Evolutionary conservation across 2,888 invertebrate species (phyloP).

Genomic region (Diogma glabrata): DNA sequence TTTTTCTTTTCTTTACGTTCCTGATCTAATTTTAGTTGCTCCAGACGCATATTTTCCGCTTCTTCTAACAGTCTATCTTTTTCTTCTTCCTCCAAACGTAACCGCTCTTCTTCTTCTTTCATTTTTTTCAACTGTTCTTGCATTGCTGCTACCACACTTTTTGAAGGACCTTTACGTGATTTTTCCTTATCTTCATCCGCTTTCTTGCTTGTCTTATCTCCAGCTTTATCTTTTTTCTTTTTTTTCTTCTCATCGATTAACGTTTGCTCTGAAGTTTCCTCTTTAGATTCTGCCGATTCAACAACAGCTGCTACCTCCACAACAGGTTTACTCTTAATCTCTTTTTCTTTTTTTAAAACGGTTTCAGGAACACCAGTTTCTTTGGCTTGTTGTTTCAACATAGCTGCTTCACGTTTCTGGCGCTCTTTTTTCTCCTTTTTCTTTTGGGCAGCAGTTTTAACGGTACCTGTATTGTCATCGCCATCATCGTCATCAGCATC

Average conservation of each 20-base stretch:
- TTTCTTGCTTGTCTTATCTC: constrained; percentile 37
- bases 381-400: constrained; percentile 25
- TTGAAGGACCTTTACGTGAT: constrained; percentile 59
- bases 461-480: constrained; percentile 45
- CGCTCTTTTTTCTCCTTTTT: constrained; percentile 82
- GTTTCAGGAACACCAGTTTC: constrained; percentile 41
- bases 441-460: constrained; percentile 77
- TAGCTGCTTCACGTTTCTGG: constrained; percentile 56
- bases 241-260: constrained; percentile 48
- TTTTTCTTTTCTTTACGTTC: constrained; percentile 82
- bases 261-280: constrained; percentile 40
- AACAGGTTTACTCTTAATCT: too few species aligned
- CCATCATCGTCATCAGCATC: too few species aligned
- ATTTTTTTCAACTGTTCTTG: constrained; percentile 80
- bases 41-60: constrained; percentile 57
- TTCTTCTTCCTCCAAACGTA: constrained; percentile 65
- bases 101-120: constrained; percentile 78
- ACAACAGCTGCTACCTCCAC: constrained; percentile 26
- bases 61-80: constrained; percentile 60
- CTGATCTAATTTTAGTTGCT: constrained; percentile 68
- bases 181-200: constrained; percentile 44
- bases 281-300: constrained; percentile 15
- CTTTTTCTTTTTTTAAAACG: constrained; percentile 66
- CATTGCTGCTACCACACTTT: constrained; percentile 81
- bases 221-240: constrained; percentile 25